Base-by-base conservation (phyloP, 2,113 vertebrate genomes). In the Corythoichthys intestinalis region DNA sequence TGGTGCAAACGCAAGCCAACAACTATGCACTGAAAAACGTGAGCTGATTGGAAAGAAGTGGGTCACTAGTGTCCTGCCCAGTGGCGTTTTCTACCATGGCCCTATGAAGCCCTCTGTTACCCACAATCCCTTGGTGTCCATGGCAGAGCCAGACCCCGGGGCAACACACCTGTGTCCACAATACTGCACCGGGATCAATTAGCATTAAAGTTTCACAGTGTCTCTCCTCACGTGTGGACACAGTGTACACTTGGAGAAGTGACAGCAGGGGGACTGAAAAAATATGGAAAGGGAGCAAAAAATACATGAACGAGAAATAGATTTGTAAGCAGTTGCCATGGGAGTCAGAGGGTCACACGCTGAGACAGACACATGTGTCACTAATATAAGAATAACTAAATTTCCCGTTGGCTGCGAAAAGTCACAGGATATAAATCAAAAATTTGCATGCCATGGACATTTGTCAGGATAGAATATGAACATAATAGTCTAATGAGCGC, bases 111-210 rank as follows among this genome's bases (percentile, higher is more conserved):
- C 80, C 75, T 78, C 6, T 67, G 84, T 84, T 86, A 71, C 72
- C 81, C 72, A 66, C 20, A 84, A 81, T 89, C 82, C 74, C 82
- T 70, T 67, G 74, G 77, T 79, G 78, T 77, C 67, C 72, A 62
- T 85, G 78, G 81, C 79, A 83, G 73, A 75, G 85, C 77, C 74
- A 79, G 70, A 76, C 77, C 87, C 88, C 54, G 75, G 68, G 84
- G 91, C 89, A 81, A 86, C 85, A 89, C 88, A 91, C 88, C 91
- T 91, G 91, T 86, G 88, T 89, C 89, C 76, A 78, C 81, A 77
- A 77, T 71, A 71, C 84, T 90, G 91, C 85, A 80, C 86, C 83
- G 89, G 89, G 88, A 92, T 92, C 88, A 92, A 89, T 92, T 92
- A 90, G 83, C 87, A 91, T 91, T 88, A 88, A 88, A 86, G 85